Conservation (phyloP, 2,797 vertebrate genomes). For the Rachycentron canadum region DNA sequence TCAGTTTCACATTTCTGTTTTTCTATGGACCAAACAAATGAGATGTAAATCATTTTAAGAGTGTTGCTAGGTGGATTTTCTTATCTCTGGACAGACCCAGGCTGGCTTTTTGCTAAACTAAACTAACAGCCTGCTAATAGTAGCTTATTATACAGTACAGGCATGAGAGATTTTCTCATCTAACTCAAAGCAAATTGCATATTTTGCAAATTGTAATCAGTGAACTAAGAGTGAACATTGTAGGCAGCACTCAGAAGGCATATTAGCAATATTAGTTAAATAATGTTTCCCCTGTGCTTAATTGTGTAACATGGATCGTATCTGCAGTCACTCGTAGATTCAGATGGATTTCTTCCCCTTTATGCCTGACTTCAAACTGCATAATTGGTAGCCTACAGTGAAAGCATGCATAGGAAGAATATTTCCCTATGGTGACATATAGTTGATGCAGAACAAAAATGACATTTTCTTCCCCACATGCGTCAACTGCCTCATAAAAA, state of each 20-base stretch:
- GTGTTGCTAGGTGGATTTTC: not conserved
- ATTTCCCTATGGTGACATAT: conserved; percentile 74
- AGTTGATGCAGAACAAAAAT: conserved; percentile 74
- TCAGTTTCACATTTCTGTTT: not conserved
- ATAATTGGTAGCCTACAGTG: conserved; percentile 73
- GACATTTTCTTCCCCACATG: conserved; percentile 70
- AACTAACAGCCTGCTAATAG: not conserved
- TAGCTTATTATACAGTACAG: not conserved
- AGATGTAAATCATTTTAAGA: not conserved
- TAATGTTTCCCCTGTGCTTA: conserved; percentile 13
- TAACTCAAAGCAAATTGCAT: not conserved
- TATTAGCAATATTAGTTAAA: not conserved
- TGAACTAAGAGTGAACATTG: not conserved
- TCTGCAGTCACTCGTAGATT: conserved; percentile 37
- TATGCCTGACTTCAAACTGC: conserved; percentile 65
- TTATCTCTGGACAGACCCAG: not conserved
- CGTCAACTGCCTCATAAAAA: conserved; percentile 58
- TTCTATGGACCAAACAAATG: not conserved
- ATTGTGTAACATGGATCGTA: not conserved
- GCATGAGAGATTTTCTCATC: not conserved
- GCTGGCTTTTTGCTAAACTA: conserved; percentile 1
- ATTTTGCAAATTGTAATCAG: not conserved
- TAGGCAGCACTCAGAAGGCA: not conserved
- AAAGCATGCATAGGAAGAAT: conserved; percentile 48
- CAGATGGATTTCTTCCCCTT: conserved; percentile 54